Evolutionary conservation across 2,113 vertebrate genomes (phyloP).

Genomic region (Corythornis cristatus): DNA sequence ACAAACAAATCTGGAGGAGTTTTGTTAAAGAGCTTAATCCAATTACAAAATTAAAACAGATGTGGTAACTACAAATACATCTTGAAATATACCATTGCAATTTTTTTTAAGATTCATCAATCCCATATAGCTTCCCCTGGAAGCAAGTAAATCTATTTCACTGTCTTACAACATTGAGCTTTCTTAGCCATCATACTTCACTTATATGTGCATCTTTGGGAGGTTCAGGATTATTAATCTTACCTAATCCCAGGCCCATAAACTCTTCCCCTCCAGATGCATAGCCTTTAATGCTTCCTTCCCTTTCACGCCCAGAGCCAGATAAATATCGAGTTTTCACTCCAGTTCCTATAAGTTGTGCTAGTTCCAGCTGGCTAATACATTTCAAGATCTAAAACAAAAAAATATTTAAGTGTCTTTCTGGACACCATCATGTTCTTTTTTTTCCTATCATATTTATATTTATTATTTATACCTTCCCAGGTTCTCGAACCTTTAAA

Average conservation of each 20-base stretch:
- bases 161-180: not conserved
- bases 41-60: not conserved
- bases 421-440: not conserved
- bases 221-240: slow-evolving; percentile 12
- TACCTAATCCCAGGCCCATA: slow-evolving; percentile 92
- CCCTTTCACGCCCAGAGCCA: slow-evolving; percentile 88
- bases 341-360: slow-evolving; percentile 94
- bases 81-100: not conserved
- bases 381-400: slow-evolving; percentile 89
- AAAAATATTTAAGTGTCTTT: not conserved
- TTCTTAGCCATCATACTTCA: not conserved
- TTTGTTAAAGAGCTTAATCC: not conserved
- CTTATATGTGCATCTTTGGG: not conserved
- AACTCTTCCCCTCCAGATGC: slow-evolving; percentile 90
- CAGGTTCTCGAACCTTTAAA: not conserved
- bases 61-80: not conserved
- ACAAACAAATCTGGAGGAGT: not conserved
- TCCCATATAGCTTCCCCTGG: not conserved
- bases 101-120: not conserved
- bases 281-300: slow-evolving; percentile 83
- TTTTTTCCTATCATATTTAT: not conserved
- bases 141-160: not conserved
- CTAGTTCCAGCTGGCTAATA: slow-evolving; percentile 96
- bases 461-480: not conserved
- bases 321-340: slow-evolving; percentile 96